phyloP scores from a whole-genome alignment of 2,797 vertebrate genomes.

The Dendrocincla fuliginosa region DNA sequence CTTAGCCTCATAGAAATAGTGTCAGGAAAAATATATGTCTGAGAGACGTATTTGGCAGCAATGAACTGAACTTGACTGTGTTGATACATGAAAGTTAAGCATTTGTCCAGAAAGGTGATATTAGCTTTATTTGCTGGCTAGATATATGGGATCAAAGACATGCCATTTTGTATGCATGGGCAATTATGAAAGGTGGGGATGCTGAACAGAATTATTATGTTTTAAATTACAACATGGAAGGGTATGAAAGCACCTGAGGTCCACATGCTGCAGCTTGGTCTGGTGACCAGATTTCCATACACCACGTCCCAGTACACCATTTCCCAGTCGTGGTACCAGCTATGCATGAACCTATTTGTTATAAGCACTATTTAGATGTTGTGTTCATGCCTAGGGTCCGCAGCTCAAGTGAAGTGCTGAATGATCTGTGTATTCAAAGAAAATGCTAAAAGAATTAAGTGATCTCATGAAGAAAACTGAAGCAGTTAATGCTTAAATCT shows the following conservation, averaged over 20 bases:
- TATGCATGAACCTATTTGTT: background rate
- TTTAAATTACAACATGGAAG: background rate
- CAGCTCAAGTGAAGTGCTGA: background rate
- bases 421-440: background rate
- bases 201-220: background rate
- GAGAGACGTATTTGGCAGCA: background rate
- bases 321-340: background rate
- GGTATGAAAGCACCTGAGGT: background rate
- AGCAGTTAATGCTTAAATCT: background rate
- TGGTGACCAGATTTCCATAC: background rate
- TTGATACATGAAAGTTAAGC: background rate
- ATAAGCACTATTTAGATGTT: background rate
- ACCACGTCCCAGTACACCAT: background rate
- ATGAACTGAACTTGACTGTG: background rate
- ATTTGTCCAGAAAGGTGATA: background rate
- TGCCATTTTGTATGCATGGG: background rate
- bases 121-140: background rate
- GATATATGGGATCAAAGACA: background rate
- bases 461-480: background rate
- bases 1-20: background rate
- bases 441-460: background rate
- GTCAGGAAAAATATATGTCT: background rate
- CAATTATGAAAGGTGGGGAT: background rate
- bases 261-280: background rate
- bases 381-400: background rate